Conservation (phyloP, 2,113 vertebrate genomes). For the Hipposideros armiger region DNA sequence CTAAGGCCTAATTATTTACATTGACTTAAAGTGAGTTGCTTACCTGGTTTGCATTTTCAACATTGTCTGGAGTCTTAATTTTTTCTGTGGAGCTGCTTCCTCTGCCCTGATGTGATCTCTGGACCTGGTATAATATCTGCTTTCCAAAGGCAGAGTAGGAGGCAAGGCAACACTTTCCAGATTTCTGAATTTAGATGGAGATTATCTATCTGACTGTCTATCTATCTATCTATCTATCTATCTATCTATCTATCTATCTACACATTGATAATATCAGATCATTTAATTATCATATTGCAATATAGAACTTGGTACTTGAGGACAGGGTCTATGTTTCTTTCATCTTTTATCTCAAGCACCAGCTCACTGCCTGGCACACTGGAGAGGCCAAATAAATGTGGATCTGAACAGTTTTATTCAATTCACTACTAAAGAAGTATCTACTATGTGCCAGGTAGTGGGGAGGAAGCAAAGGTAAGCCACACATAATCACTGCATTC, state of each 20-base stretch:
- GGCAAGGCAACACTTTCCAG: background rate
- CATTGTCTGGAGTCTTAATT: slow-evolving; percentile 3
- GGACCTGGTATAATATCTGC: background rate
- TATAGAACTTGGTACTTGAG: background rate
- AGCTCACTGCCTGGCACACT: background rate
- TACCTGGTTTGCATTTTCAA: background rate
- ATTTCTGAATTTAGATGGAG: background rate
- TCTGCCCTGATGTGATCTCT: background rate
- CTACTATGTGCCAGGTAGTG: background rate
- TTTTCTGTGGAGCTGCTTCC: background rate
- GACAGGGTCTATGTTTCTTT: background rate
- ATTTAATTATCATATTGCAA: background rate
- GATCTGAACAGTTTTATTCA: slow-evolving; percentile 19
- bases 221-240: no score
- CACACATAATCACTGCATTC: background rate
- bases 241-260: no score
- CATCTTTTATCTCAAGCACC: slow-evolving; percentile 18
- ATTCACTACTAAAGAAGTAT: background rate
- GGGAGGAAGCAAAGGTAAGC: background rate
- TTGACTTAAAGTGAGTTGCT: slow-evolving; percentile 11
- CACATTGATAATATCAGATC: background rate
- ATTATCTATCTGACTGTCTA: no score
- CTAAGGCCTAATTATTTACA: slow-evolving; percentile 4
- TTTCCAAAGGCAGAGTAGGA: background rate
- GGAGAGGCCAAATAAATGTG: background rate